Conservation (phyloP, 2,113 vertebrate genomes). For the Odocoileus hemionus region DNA sequence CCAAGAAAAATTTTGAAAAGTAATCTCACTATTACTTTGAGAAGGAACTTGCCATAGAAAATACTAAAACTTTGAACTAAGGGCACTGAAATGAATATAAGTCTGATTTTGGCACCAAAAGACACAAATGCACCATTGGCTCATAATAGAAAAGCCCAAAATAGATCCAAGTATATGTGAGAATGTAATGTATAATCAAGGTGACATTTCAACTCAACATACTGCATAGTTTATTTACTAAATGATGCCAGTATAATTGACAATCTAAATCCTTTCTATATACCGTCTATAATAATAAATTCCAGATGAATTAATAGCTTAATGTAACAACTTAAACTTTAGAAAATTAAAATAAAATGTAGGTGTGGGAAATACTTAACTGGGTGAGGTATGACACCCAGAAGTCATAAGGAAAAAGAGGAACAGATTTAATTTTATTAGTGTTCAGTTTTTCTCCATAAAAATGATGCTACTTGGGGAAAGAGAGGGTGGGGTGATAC, state of each 20-base stretch:
- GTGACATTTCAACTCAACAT: not conserved
- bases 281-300: not conserved
- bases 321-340: not conserved
- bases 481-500: not conserved
- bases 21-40: not conserved
- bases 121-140: not conserved
- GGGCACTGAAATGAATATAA: not conserved
- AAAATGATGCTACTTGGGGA: not conserved
- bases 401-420: not conserved
- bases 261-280: not conserved
- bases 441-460: not conserved
- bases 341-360: not conserved
- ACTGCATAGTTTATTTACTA: not conserved
- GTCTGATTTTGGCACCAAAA: not conserved
- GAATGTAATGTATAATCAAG: not conserved
- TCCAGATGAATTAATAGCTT: not conserved
- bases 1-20: not conserved
- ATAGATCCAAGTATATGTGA: not conserved
- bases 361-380: not conserved
- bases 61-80: not conserved
- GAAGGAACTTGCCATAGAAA: not conserved
- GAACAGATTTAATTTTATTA: not conserved
- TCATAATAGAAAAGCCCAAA: not conserved
- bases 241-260: not conserved
- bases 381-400: not conserved